Evolutionary conservation across 2,888 invertebrate genomes (phyloP), one percentile per base, ranked within the genome.

Genomic region (Oithona nana): DNA sequence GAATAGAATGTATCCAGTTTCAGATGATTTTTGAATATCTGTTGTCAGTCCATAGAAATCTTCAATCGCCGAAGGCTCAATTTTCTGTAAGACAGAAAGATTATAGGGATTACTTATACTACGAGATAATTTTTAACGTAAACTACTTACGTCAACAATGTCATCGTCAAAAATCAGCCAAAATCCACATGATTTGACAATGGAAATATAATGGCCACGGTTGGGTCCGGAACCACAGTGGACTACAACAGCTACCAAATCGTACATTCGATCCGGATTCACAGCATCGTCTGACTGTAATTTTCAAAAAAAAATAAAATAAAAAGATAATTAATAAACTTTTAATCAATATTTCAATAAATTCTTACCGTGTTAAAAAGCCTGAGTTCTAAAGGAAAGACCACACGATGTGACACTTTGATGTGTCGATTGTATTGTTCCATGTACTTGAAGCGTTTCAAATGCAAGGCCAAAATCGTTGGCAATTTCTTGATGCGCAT

Each of bases 141-240:
- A 57, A 8, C 22, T 20, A 81, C 87, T 83, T 77, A 93, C 93
- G 78, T 99, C 98, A 67, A 99, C 98, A 84, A 97, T 93, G 73
- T 99, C 98, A 76, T 99, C 98, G 75, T 99, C 98, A 77, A 99
- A 99, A 3, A 99, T 81, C 67, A 99, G 79, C 98, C 98, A 99
- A 75, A 97, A 89, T 63, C 95, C 94, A 76, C 97, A 94, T 74
- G 93, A 93, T 77, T 98, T 99, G 64, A 99, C 98, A 74, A 99
- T 94, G 75, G 93, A 94, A 75, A 99, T 98, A 77, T 99, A 99
- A 75, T 99, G 98, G 29, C 98, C 98, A 65, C 98, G 81, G 77
- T 98, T 99, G 68, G 97, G 95, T 59, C 98, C 97, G 67, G 93
- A 94, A 66, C 98, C 98, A 76, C 98, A 99, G 77, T 99, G 98